A percentile compares a stretch with the other conserved stretches of the same genome.
Conservation (phyloP, 2,888 invertebrate genomes). For the Andricus quercusramuli region DNA sequence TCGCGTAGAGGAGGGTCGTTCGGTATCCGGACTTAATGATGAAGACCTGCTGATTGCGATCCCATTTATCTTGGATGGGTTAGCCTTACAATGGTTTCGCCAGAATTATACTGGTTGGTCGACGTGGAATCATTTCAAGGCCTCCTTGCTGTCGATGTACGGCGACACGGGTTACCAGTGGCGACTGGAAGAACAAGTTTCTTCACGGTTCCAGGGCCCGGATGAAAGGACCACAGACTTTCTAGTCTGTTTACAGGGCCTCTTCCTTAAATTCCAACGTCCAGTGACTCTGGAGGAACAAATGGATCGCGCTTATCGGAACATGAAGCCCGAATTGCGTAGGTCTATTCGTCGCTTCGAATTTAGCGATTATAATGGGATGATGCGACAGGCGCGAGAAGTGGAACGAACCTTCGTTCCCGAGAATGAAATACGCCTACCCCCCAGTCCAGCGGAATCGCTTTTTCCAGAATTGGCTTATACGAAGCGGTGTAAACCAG, state of each 20-base stretch:
- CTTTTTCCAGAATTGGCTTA: background rate
- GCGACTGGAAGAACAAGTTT: constrained; percentile 20
- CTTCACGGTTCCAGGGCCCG: constrained; percentile 39
- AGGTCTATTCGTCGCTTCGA: constrained; percentile 27
- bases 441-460: background rate
- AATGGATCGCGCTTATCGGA: constrained; percentile 43
- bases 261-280: constrained; percentile 17
- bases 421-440: background rate
- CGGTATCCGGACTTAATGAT: background rate
- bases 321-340: constrained; percentile 40
- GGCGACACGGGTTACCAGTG: constrained; percentile 25
- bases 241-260: constrained; percentile 17
- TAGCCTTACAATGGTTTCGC: constrained; percentile 43
- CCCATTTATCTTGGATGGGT: constrained; percentile 10
- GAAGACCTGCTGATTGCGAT: constrained; percentile 31
- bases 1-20: too few relatives aligned
- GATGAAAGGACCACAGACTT: constrained; percentile 23
- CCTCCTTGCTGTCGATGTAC: constrained; percentile 20
- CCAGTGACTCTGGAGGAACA: constrained; percentile 25
- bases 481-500: background rate
- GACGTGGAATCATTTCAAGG: constrained; percentile 6
- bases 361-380: constrained; percentile 32
- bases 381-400: background rate
- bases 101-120: background rate
- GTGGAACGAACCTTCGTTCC: background rate